Evolutionary conservation across 2,888 invertebrate species (phyloP).

Genomic region (Embidobia sp.): DNA sequence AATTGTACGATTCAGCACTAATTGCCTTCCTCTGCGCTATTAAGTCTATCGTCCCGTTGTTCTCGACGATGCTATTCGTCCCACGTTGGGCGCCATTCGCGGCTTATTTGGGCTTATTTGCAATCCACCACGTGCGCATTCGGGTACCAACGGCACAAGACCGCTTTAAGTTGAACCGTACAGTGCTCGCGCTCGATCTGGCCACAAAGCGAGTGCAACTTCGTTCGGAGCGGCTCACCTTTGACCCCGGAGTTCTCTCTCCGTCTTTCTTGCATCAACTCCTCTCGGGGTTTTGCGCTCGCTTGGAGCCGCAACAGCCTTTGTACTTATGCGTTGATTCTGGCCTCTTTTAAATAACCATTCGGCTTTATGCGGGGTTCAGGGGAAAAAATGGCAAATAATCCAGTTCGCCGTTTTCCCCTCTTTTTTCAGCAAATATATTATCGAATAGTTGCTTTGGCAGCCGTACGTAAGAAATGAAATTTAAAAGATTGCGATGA

Average conservation of each 20-base stretch:
- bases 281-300: slow-evolving; percentile 53
- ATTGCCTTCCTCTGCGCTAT: not conserved
- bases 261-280: slow-evolving; percentile 72
- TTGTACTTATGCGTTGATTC: slow-evolving; percentile 74
- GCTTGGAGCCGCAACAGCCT: slow-evolving; percentile 58
- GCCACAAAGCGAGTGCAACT: slow-evolving; percentile 74
- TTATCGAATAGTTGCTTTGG: too few relatives aligned
- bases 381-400: too few relatives aligned
- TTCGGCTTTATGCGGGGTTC: slow-evolving; percentile 13
- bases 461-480: too few relatives aligned
- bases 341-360: slow-evolving; percentile 75
- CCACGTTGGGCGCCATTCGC: slow-evolving; percentile 13
- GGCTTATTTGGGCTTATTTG: slow-evolving; percentile 58
- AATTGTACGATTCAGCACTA: too few relatives aligned
- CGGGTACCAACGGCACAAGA: slow-evolving; percentile 41
- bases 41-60: slow-evolving; percentile 17
- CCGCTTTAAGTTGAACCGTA: slow-evolving; percentile 52
- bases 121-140: slow-evolving; percentile 48
- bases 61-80: not conserved
- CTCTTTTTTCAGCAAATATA: too few relatives aligned
- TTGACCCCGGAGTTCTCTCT: slow-evolving; percentile 76
- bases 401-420: too few relatives aligned
- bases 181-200: slow-evolving; percentile 70
- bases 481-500: too few relatives aligned
- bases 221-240: slow-evolving; percentile 78